phyloP scores from a whole-genome alignment of 1,140 invertebrate genomes.

The Drosophila sproati region DNA sequence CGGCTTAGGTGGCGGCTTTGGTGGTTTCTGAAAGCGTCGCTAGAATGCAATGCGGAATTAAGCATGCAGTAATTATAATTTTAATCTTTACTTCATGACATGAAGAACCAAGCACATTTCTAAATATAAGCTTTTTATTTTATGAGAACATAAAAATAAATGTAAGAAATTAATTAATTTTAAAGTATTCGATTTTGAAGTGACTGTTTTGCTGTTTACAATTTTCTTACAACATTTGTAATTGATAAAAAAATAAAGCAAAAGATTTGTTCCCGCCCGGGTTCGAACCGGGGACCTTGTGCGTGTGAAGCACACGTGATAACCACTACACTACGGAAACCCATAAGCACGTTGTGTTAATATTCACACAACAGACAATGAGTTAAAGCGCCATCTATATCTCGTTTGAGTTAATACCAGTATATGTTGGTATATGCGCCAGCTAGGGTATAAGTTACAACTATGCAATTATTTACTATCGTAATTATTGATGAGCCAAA shows the following conservation, averaged over 20 bases:
- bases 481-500: not conserved
- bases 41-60: no score
- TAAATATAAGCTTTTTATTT: no score
- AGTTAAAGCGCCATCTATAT: slow-evolving; percentile 9
- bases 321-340: slow-evolving; percentile 86
- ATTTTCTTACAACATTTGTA: not conserved
- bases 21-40: not conserved
- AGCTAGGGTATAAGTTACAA: slow-evolving; percentile 3
- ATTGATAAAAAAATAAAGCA: slow-evolving; percentile 1
- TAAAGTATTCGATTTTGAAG: no score
- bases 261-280: slow-evolving; percentile 86
- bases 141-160: no score
- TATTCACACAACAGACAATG: not conserved
- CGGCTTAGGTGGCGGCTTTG: slow-evolving; percentile 8
- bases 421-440: not conserved
- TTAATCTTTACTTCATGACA: no score
- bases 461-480: not conserved
- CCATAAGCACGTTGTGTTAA: fast-evolving
- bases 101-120: no score
- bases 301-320: slow-evolving; percentile 87
- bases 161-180: no score
- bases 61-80: no score
- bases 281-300: slow-evolving; percentile 88
- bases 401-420: not conserved
- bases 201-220: no score